Evolutionary conservation across 2,113 vertebrate species (phyloP), one percentile per base, ranked within the genome.

Genomic region (Carassius gibelio): DNA sequence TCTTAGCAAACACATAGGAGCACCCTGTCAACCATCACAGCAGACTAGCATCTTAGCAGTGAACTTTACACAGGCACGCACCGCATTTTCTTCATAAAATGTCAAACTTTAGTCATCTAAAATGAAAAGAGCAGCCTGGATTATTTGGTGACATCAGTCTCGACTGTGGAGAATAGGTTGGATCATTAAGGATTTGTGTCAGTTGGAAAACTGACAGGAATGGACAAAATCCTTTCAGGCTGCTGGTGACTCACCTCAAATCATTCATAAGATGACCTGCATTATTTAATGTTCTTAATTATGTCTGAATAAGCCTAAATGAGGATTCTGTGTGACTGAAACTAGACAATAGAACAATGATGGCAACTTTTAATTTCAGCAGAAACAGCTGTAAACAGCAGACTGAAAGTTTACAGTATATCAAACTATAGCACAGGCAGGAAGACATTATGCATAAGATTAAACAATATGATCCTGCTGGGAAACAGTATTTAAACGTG

Each of bases 391-490:
- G 26, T 26, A 26, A 26, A 26, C 26, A 1, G 26, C 26, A 26
- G 26, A 26, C 72, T 50, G 38, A 48, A 21, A 21, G n/a, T 80
- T 71, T 48, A 59, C 57, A 59, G 57, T 59, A 15, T 38, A 59
- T 5, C 8, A 13, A 85, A 42, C 50, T 19, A 11, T 9, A 71
- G 23, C 64, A 79, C 62, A 52, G 11, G 42, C 59, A 34, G 64
- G 50, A 45, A 71, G 26, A 75, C 10, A 57, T 78, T 69, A 77
- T 11, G 75, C 66, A 81, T 80, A 26, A 26, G 5, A 61, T 74
- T 15, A 74, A 72, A 68, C 55, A 50, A 80, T 62, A 85, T 74
- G 68, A 85, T 52, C 77, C 77, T 74, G 71, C 59, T 74, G 71
- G 66, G 78, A 68, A 81, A 81, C 77, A 8, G 50, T 72, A 62